Evolutionary conservation across 2,797 vertebrate species (phyloP), one percentile per base, ranked within the genome.

Genomic region (Spinus olivaceus): DNA sequence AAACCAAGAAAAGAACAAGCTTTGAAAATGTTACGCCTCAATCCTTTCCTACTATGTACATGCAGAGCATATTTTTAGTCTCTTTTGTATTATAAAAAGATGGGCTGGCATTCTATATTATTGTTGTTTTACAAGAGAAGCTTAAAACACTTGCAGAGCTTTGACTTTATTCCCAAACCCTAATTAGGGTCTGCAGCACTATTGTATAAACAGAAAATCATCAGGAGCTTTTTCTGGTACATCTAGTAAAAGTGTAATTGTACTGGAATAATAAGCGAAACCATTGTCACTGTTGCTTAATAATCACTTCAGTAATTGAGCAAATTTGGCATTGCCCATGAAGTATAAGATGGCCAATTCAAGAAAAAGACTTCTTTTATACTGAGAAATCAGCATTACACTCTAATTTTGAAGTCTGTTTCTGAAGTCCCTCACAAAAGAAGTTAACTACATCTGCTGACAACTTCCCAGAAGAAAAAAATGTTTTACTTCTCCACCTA

Each of bases 101-200:
- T 60, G 46, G 88, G 64, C 64, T 90, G 71, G 66, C 73, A 61
- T 91, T 95, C 80, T 83, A n/a, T 74, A 56, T 76, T 85, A 81
- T 33, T 91, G 19, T 71, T 96, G 53, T 81, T 94, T 61, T 88
- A 94, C 12, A 33, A 81, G 93, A 92, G 50, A 93, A 94, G 59
- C 88, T 96, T 89, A 94, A 91, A 95, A 97, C 71, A 91, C 86
- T 95, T 12, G 14, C 53, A 74, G 69, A 71, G 63, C 90, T 95
- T 77, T 92, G 90, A 97, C 84, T 95, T 94, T 84, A 90, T 92
- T 97, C 91, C 92, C 96, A 95, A 96, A 84, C 56, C 70, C 74
- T 93, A 88, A 96, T 95, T 95, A 94, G 80, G 73, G 79, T 92
- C 49, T 90, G 81, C 56, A 89, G 81, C 39, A 90, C 50, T 86